Percentiles rank a stretch among this genome's conserved stretches.
phyloP scores from a whole-genome alignment of 2,888 invertebrate species.

The Subacronicta megacephala region DNA sequence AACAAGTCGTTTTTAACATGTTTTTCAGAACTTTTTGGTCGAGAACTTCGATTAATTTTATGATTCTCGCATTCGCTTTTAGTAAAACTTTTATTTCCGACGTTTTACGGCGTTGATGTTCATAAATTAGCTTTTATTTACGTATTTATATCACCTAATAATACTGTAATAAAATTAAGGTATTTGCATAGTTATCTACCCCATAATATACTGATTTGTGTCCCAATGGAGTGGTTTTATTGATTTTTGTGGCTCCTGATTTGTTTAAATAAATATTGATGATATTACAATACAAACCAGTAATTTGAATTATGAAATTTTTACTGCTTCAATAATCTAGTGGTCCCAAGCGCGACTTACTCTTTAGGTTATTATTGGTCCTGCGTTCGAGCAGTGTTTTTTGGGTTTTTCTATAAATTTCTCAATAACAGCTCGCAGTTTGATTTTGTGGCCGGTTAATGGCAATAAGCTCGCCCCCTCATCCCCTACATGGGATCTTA shows the following conservation, averaged over 20 bases:
- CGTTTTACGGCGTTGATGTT: conserved; percentile 36
- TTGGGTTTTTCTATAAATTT: too few relatives aligned
- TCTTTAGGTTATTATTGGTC: too few relatives aligned
- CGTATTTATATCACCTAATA: conserved; percentile 50
- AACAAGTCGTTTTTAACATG: conserved; percentile 25
- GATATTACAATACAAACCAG: neutral
- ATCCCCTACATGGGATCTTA: too few relatives aligned
- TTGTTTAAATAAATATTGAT: conserved; percentile 7
- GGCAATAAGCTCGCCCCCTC: too few relatives aligned
- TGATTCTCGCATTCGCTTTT: conserved; percentile 38
- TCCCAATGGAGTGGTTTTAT: conserved; percentile 27
- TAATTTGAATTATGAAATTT: neutral
- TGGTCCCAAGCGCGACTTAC: too few relatives aligned
- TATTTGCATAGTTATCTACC: conserved; percentile 30
- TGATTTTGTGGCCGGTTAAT: too few relatives aligned
- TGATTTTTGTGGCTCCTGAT: conserved; percentile 18
- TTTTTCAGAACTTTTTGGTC: conserved; percentile 27
- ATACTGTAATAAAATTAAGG: conserved; percentile 33
- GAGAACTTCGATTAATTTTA: conserved; percentile 40
- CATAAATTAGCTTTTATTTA: conserved; percentile 50
- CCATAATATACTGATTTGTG: conserved; percentile 13
- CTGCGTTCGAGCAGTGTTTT: too few relatives aligned
- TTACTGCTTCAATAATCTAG: too few relatives aligned
- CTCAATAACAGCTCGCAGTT: too few relatives aligned
- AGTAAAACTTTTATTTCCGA: conserved; percentile 39